Conservation (phyloP, 2,113 vertebrate species). For the Tiliqua scincoides region DNA sequence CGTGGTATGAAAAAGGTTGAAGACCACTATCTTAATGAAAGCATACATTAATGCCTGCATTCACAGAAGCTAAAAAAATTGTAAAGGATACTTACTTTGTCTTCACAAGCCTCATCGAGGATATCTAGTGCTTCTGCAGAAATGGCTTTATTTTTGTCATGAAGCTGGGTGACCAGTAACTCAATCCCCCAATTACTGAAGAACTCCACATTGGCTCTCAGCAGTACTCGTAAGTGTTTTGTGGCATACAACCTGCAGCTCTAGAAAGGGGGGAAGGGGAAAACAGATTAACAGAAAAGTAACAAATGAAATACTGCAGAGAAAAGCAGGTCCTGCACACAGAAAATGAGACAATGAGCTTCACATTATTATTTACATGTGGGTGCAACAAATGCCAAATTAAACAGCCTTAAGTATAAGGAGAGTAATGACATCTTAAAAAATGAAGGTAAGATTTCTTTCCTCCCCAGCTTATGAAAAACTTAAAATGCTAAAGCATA, state of each 20-base stretch:
- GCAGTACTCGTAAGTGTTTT: constrained; percentile 93
- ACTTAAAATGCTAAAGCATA: neutral
- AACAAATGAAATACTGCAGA: neutral
- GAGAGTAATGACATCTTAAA: neutral
- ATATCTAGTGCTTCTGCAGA: constrained; percentile 97
- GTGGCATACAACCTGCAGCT: constrained; percentile 93
- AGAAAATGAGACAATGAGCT: neutral
- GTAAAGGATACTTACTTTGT: constrained; percentile 84
- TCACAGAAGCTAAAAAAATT: neutral
- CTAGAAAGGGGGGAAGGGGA: constrained; percentile 70
- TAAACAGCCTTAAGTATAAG: neutral
- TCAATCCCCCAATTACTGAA: constrained; percentile 99
- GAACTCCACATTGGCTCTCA: constrained; percentile 96
- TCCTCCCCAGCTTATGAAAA: neutral
- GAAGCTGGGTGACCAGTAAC: constrained; percentile 95
- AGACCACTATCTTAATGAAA: too few species aligned
- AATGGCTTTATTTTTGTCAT: constrained; percentile 96
- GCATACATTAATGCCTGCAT: neutral
- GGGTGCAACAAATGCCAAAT: neutral
- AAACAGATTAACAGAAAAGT: neutral
- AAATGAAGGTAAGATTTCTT: too few species aligned
- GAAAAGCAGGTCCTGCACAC: neutral
- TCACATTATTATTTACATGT: neutral
- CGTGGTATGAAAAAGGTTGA: too few species aligned
- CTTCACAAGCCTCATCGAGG: constrained; percentile 97